phyloP scores from a whole-genome alignment of 2,888 invertebrate species.

The Drosophila neonasuta region DNA sequence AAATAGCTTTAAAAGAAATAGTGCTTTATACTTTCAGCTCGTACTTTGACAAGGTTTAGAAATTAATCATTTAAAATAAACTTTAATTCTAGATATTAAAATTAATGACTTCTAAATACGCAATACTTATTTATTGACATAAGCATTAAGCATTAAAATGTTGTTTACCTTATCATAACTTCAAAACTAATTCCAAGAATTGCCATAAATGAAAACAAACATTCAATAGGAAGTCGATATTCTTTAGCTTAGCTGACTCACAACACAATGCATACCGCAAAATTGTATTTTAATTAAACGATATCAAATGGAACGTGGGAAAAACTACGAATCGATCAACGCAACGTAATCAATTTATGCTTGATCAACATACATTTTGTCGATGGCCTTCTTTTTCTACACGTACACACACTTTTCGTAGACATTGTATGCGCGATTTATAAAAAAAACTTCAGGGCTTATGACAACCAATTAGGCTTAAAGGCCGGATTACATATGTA shows the following conservation, averaged over 20 bases:
- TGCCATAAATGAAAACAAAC: not conserved
- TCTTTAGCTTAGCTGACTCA: not conserved
- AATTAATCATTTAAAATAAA: no score
- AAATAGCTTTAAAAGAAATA: no score
- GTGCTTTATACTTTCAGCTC: no score
- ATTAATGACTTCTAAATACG: no score
- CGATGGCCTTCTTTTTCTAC: constrained; percentile 9
- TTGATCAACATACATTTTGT: not conserved
- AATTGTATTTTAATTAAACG: constrained; percentile 1
- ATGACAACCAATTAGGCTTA: constrained; percentile 45
- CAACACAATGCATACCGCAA: not conserved
- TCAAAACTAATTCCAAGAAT: not conserved
- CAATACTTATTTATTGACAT: no score
- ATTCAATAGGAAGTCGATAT: not conserved
- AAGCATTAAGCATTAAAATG: no score
- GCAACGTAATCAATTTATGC: constrained; percentile 12
- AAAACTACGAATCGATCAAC: constrained; percentile 18
- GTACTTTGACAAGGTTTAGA: no score
- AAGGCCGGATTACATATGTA: constrained; percentile 58
- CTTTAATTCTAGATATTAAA: no score
- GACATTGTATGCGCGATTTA: constrained; percentile 35
- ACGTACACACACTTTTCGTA: constrained; percentile 28
- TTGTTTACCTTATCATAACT: not conserved
- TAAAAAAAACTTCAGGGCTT: constrained; percentile 41
- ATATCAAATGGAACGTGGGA: constrained; percentile 18